Base-by-base conservation (phyloP, 2,888 invertebrate species). In the Chaetoderma sp. region DNA sequence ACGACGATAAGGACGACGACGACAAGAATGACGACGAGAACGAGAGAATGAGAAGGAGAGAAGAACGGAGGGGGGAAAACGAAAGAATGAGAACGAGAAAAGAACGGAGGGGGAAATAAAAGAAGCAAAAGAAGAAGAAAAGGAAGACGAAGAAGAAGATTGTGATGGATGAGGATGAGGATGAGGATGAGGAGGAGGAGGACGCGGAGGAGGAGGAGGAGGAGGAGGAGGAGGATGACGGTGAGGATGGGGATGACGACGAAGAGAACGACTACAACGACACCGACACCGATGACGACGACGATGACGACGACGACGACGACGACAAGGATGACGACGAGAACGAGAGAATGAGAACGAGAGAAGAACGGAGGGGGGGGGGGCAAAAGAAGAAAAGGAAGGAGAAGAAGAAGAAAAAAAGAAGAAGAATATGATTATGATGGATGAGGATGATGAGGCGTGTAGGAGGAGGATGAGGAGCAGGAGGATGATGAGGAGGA, bases 321-420 rank as follows among this genome's bases (percentile, higher is more conserved):
- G 49, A 28, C 18, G 50, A 0, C 23, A 30, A 16, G 27, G 45
- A 45, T 16, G 44, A 4, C 28, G 52, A 27, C 23, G 21, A 39
- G 65, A 28, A 63, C 27, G 39, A 21, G 16, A 21, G n/a, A 16
- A 27, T 23, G 60, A 60, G 23, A n/a, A 28, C 10, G 16, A 60
- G 28, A 60, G 59, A 60, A 28, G 25, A 60, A 27, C 16, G 27
- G 59, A 18, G 60, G 60, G n/a, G 60, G 59, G n/a, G 60, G 59
- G n/a, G 27, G 59, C 10, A 60, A 32, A 25, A 60, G 59, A 18
- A 59, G 60, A 58, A 60, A 23, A 18, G 30, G 59, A 23, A 50
- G 18, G n/a, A 56, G 16, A 10, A 18, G 10, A 10, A 57, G 23
- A 57, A 18, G 55, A 13, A 18, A 10, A 36, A 16, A 54, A 67